Percentiles rank a stretch among this genome's conserved stretches.
Conservation (phyloP, 2,888 invertebrate species). For the Drosophila subquinaria region DNA sequence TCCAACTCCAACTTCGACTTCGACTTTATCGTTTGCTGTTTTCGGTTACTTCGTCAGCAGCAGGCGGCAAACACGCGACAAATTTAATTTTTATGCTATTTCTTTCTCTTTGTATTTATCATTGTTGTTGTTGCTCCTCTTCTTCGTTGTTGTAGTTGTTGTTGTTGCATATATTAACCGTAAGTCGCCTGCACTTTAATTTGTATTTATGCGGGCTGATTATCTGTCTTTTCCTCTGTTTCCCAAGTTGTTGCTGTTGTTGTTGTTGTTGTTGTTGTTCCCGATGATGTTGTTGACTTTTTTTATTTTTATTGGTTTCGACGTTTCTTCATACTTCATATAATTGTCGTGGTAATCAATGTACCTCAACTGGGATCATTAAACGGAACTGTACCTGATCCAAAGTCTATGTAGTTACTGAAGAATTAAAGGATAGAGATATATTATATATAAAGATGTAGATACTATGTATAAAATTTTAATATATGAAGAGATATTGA, state of each 20-base stretch:
- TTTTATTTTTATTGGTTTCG: slow-evolving; percentile 58
- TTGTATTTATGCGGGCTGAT: slow-evolving; percentile 79
- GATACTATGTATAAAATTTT: no score
- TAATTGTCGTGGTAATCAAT: slow-evolving; percentile 30
- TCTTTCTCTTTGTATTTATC: slow-evolving; percentile 60
- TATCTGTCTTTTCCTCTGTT: slow-evolving; percentile 40
- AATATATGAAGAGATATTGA: no score
- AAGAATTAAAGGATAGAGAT: no score
- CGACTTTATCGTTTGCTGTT: slow-evolving; percentile 35
- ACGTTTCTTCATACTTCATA: slow-evolving; percentile 36
- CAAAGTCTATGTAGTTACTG: no score
- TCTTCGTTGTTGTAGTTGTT: slow-evolving; percentile 17
- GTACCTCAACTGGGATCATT: slow-evolving; percentile 21
- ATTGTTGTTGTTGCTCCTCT: slow-evolving; percentile 29
- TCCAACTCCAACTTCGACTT: slow-evolving; percentile 7
- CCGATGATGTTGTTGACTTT: slow-evolving; percentile 65
- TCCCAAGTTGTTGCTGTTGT: neutral
- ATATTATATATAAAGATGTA: no score
- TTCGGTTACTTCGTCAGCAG: slow-evolving; percentile 61
- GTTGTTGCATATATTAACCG: slow-evolving; percentile 66
- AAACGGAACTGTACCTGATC: slow-evolving; percentile 63
- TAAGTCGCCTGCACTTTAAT: slow-evolving; percentile 75
- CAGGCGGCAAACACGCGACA: slow-evolving; percentile 81
- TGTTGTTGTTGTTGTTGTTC: slow-evolving; percentile 4
- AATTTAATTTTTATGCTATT: slow-evolving; percentile 74